phyloP scores from a whole-genome alignment of 2,113 vertebrate genomes.

The Calypte anna region DNA sequence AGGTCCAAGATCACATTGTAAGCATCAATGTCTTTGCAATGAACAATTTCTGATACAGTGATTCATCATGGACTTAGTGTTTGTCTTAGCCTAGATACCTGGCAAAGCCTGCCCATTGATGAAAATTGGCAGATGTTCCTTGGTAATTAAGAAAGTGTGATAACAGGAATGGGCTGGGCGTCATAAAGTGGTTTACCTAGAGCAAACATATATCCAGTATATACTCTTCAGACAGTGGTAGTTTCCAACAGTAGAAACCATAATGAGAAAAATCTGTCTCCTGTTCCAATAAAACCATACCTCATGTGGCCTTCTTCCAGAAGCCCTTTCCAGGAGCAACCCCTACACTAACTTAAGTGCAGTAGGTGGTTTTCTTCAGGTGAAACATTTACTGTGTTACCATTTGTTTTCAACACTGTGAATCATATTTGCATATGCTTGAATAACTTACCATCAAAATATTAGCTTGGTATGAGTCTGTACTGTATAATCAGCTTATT shows the following conservation, averaged over 20 bases:
- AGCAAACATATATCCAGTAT: fast-evolving
- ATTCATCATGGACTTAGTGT: not conserved
- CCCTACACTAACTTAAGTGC: not conserved
- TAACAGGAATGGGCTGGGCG: not conserved
- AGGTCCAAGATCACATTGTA: not conserved
- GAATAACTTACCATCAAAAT: constrained; percentile 46
- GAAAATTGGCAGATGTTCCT: not conserved
- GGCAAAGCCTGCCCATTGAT: not conserved
- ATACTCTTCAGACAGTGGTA: not conserved
- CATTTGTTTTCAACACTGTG: constrained; percentile 28
- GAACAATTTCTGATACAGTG: not conserved
- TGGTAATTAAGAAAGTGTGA: not conserved
- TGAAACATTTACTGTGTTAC: not conserved
- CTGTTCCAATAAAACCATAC: not conserved
- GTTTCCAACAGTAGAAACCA: not conserved
- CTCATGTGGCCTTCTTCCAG: not conserved
- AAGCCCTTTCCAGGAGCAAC: not conserved
- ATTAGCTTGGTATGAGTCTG: constrained; percentile 25
- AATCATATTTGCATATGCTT: constrained; percentile 28
- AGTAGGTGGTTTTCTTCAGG: not conserved
- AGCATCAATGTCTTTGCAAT: not conserved
- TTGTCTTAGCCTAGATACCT: not conserved
- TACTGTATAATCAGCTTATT: not conserved
- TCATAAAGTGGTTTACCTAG: not conserved
- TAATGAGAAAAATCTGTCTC: not conserved